Base-by-base conservation (phyloP, 2,888 invertebrate species). In the Alsophila aescularia region DNA sequence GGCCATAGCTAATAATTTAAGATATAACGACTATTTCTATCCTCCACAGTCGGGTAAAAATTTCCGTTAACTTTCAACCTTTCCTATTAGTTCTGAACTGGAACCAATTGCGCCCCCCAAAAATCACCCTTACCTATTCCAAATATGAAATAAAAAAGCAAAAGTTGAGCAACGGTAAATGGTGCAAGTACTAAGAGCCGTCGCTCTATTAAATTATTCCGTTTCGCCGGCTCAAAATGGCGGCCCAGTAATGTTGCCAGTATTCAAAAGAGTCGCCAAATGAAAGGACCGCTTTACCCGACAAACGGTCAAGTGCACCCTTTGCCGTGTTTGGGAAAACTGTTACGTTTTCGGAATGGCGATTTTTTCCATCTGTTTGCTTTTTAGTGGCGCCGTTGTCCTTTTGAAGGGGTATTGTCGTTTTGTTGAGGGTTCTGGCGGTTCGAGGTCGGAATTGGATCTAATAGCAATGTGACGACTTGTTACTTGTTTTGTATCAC, bases 141-240 rank as follows among this genome's bases (percentile, higher is more conserved):
- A 34, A 44, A 42, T 32, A 43, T 34, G 31, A 60, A 60, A 57
- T 50, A 52, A 59, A 60, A n/a, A 60, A 55, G 60, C 58, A 56
- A 69, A 73, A 75, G 70, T 75, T 67, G 68, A 73, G 70, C 66
- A 65, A 66, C 70, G 72, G 57, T 70, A 73, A 80, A 77, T 72
- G 74, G 71, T 62, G 72, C 73, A 69, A 68, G 67, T 71, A 70
- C 77, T 73, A 82, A 81, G 49, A 78, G 78, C 73, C 74, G 76
- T 74, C 75, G 76, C 81, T 85, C 84, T 86, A 87, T 87, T 87
- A 86, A 87, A 87, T 87, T 87, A 87, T 87, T 87, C 85, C 87
- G 79, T 81, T 76, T 83, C 76, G 82, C 53, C 79, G 81, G 72
- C 65, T 80, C 80, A 79, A 83, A 85, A 84, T 85, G 85, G 81